A percentile compares a stretch with the other conserved stretches of the same genome.
Evolutionary conservation across 1,140 invertebrate species (phyloP).

Genomic region (Nomia melanderi): DNA sequence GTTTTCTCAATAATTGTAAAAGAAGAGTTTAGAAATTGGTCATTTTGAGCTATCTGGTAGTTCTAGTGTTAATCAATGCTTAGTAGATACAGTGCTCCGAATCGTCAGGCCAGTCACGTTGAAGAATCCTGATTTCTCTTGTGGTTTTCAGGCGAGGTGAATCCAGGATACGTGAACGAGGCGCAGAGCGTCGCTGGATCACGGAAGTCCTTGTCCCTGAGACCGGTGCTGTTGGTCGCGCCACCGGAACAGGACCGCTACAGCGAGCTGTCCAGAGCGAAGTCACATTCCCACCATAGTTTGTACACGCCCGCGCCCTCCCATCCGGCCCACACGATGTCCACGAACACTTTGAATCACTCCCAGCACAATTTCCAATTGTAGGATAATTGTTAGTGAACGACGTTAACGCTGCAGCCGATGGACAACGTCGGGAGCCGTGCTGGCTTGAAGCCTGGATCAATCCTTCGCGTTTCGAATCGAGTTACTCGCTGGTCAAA

Average conservation of each 20-base stretch:
- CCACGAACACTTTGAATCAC: constrained; percentile 78
- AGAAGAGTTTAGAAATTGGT: too few species aligned
- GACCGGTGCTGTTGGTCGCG: constrained; percentile 91
- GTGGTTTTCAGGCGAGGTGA: constrained; percentile 89
- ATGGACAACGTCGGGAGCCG: too few species aligned
- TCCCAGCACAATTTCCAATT: constrained; percentile 79
- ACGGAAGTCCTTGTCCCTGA: constrained; percentile 91
- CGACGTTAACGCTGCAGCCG: background rate
- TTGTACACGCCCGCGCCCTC: constrained; percentile 75
- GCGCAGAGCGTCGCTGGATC: constrained; percentile 90
- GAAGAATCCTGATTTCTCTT: too few species aligned
- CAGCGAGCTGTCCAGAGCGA: constrained; percentile 78
- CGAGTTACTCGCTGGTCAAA: too few species aligned
- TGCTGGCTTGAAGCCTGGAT: too few species aligned
- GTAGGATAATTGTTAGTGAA: constrained; percentile 46
- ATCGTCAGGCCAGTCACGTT: too few species aligned
- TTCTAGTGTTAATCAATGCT: too few species aligned
- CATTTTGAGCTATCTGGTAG: too few species aligned
- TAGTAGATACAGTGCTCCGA: too few species aligned
- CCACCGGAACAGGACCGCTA: constrained; percentile 82
- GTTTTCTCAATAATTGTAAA: too few species aligned
- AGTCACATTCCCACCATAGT: constrained; percentile 80
- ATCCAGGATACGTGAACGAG: constrained; percentile 91
- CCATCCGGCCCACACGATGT: constrained; percentile 77
- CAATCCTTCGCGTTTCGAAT: too few species aligned